These are phyloP conservation scores for Hippolais icterina DNA, from an alignment of 2,113 vertebrate genomes.

Conservation along the genomic window DNA sequence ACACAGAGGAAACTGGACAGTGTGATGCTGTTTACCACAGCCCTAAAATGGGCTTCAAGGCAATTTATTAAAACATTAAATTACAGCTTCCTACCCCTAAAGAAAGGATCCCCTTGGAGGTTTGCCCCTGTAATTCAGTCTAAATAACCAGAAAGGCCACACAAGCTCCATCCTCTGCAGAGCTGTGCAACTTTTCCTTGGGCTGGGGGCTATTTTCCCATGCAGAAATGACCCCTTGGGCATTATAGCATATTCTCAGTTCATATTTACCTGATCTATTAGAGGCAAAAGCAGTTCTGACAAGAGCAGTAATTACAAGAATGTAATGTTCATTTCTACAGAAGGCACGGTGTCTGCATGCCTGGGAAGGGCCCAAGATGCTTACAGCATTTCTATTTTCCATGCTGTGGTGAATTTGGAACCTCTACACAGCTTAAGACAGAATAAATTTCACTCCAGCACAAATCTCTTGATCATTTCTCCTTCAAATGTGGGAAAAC, in stretches of 20 bases:
- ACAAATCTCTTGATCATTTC: slow-evolving; percentile 81
- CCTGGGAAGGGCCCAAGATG: slow-evolving; percentile 67
- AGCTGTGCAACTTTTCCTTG: not conserved
- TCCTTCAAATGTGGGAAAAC: slow-evolving; percentile 80
- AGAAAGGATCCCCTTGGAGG: not conserved
- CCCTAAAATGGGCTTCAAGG: not conserved
- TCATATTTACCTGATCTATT: slow-evolving; percentile 47
- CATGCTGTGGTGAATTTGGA: slow-evolving; percentile 79
- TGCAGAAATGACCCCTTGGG: not conserved
- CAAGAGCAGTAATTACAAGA: slow-evolving; percentile 30
- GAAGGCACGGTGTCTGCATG: slow-evolving; percentile 51
- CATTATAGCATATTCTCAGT: not conserved
- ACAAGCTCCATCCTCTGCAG: not conserved
- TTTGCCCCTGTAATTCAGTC: not conserved
- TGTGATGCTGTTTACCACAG: not conserved
- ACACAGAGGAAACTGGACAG: not conserved
- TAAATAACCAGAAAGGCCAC: not conserved
- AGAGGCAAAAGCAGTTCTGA: slow-evolving; percentile 15
- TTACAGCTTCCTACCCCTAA: not conserved
- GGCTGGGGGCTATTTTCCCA: not conserved
- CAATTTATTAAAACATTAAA: not conserved
- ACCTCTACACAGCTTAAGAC: slow-evolving; percentile 75
- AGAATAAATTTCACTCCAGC: slow-evolving; percentile 80
- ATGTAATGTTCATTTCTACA: slow-evolving; percentile 45
- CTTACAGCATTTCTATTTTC: slow-evolving; percentile 78